phyloP scores from a whole-genome alignment of 1,140 invertebrate genomes.

The Drosophila trapezifrons region DNA sequence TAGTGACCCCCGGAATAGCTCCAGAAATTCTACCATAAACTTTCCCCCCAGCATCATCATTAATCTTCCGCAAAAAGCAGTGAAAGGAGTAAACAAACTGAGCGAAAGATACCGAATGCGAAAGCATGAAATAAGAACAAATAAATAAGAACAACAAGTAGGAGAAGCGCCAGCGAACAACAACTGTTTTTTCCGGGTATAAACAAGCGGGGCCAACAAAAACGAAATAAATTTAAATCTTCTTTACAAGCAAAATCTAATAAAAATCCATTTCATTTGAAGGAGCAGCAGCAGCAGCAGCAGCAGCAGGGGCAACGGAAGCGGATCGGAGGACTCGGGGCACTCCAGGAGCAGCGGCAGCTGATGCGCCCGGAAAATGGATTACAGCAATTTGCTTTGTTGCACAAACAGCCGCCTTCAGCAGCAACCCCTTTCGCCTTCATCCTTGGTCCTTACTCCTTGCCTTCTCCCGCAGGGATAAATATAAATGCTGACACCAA shows the following conservation, averaged over 20 bases:
- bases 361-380: slow-evolving; percentile 75
- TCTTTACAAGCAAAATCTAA: slow-evolving; percentile 76
- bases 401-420: slow-evolving; percentile 62
- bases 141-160: slow-evolving; percentile 46
- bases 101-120: slow-evolving; percentile 47
- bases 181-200: slow-evolving; percentile 31
- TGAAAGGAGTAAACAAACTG: slow-evolving; percentile 49
- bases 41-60: slow-evolving; percentile 16
- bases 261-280: slow-evolving; percentile 79
- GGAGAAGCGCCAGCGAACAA: slow-evolving; percentile 18
- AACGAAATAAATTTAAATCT: slow-evolving; percentile 76
- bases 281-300: slow-evolving; percentile 30
- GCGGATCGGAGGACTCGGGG: background rate
- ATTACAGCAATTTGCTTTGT: slow-evolving; percentile 78
- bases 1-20: background rate
- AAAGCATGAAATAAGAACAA: slow-evolving; percentile 42
- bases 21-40: background rate
- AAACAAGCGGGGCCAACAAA: slow-evolving; percentile 45
- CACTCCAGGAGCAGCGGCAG: slow-evolving; percentile 48
- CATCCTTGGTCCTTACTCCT: background rate
- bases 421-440: background rate
- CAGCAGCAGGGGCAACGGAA: no score
- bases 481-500: slow-evolving; percentile 67
- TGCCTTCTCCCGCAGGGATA: slow-evolving; percentile 32
- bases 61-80: slow-evolving; percentile 43